Evolutionary conservation across 2,113 vertebrate genomes (phyloP).

Genomic region (Antechinus stuartii): DNA sequence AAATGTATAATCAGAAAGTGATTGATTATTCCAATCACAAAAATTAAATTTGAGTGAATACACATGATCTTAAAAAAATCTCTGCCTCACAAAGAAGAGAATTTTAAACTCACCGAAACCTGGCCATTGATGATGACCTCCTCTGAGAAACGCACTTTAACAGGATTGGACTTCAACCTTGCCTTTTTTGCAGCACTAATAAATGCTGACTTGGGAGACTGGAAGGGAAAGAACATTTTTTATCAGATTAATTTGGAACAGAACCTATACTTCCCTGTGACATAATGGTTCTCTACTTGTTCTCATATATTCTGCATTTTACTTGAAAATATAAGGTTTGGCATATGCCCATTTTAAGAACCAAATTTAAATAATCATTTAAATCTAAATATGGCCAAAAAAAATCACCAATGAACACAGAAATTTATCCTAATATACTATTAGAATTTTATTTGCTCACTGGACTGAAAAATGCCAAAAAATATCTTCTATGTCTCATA

Average conservation of each 20-base stretch:
- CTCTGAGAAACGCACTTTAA: constrained; percentile 98
- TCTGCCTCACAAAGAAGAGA: neutral
- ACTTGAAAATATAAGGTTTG: constrained; percentile 42
- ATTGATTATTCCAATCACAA: neutral
- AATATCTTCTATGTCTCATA: neutral
- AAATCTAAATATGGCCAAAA: neutral
- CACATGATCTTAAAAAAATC: neutral
- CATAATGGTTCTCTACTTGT: constrained; percentile 6
- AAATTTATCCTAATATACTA: neutral
- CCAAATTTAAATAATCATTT: constrained; percentile 37
- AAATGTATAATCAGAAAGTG: neutral
- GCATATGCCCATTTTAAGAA: constrained; percentile 13
- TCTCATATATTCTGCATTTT: constrained; percentile 44
- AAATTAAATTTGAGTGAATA: neutral
- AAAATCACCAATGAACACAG: neutral
- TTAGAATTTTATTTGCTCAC: constrained; percentile 39
- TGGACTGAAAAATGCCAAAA: neutral
- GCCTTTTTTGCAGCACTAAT: constrained; percentile 99
- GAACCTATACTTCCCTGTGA: constrained; percentile 46
- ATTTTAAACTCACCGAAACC: constrained; percentile 92
- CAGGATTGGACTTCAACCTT: constrained; percentile 98
- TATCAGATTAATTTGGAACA: constrained; percentile 57
- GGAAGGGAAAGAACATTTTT: constrained; percentile 75
- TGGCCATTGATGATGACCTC: constrained; percentile 99
- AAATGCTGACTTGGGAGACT: constrained; percentile 99